Percentiles rank a stretch among this genome's conserved stretches.
Conservation (phyloP, 2,797 vertebrate genomes). For the Rhinophrynus dorsalis region DNA sequence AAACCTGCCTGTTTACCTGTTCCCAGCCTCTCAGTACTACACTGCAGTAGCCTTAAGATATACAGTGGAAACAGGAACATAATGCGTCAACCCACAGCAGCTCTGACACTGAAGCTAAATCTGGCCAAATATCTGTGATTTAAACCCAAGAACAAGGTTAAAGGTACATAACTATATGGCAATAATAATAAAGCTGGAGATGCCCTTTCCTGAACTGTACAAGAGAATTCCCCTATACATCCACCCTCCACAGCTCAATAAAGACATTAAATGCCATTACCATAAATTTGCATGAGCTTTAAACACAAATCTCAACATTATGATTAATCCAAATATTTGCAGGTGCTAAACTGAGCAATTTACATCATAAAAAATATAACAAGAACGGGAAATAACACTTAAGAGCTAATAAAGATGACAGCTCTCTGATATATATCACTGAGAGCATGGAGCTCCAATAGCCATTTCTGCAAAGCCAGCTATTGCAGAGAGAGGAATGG, state of each 20-base stretch:
- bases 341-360: slow-evolving; percentile 25
- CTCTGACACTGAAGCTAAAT: too few species aligned
- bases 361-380: slow-evolving; percentile 2
- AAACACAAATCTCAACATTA: slow-evolving; percentile 4
- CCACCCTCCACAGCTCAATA: background rate
- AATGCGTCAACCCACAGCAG: too few species aligned
- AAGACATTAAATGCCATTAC: slow-evolving; percentile 29
- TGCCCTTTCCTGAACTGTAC: background rate
- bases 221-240: slow-evolving; percentile 8
- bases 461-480: slow-evolving; percentile 18
- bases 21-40: too few species aligned
- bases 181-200: background rate
- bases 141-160: too few species aligned
- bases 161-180: too few species aligned
- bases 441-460: background rate
- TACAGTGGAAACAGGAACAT: too few species aligned
- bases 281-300: slow-evolving; percentile 7
- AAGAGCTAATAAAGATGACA: slow-evolving; percentile 6
- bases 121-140: too few species aligned
- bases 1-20: too few species aligned
- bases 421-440: background rate
- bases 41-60: too few species aligned
- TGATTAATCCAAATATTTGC: slow-evolving; percentile 36
- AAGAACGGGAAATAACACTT: slow-evolving; percentile 1
- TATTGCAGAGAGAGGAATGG: background rate